Base-by-base conservation (phyloP, 1,140 invertebrate genomes). In the Lethrus apterus region DNA sequence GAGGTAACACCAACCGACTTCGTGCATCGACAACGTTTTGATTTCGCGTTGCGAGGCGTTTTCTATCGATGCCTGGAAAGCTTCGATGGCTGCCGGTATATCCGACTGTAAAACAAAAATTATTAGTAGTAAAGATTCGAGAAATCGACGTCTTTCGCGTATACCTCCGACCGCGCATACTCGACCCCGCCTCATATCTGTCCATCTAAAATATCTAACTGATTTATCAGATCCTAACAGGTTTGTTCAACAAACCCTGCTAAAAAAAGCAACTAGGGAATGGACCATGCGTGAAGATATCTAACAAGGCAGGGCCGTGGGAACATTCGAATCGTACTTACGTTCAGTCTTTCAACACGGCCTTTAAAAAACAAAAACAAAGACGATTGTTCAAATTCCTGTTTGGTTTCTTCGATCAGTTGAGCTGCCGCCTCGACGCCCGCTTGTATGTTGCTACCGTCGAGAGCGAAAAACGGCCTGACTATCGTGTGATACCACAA, bases 401-500 rank as follows among this genome's bases (percentile, higher is more conserved):
- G 47, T 46, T 77, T 66, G 36, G 73, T 76, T 55, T 80, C 76
- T 2, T 69, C 57, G 11, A 85, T 73, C 14, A 86, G 68, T 23
- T 69, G 63, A 45, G 73, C 73, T 4, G 81, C 80, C 11, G 74
- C 73, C 40, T 72, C 66, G 1, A 79, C 72, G 1, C 80, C 80
- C 13, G 76, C 76, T 55, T 70, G 63, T 0, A 77, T 70, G 57
- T 80, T 78, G 17, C 62, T 68, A 2, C 79, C 80, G 57, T 85
- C 80, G 5, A 84, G 64, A 1, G 77, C 79, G 56, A 83, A 84
- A 61, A 84, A 84, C 21, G 82, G 83, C 20, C 78, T 67, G 1
- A 85, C 75, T 19, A 85, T 80, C 2, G 82, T 84, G 54, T 85
- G 81, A 59, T 84, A 86, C 81, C 83, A 86, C 19, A 86, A 59